Conservation (phyloP, 2,888 invertebrate genomes). For the Himalopsyche japonica region DNA sequence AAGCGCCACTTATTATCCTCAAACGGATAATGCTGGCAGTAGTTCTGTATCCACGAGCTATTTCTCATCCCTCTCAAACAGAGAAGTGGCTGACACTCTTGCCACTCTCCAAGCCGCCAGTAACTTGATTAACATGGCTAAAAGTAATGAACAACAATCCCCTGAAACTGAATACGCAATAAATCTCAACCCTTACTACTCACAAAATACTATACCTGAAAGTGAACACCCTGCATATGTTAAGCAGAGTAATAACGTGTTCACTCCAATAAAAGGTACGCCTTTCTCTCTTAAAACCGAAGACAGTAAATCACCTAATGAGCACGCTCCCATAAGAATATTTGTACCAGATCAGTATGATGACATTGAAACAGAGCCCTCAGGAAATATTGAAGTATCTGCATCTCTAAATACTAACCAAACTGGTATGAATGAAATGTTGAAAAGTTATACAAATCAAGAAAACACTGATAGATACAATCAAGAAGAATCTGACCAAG, state of each 20-base stretch:
- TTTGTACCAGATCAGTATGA: slow-evolving; percentile 52
- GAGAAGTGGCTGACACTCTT: slow-evolving; percentile 64
- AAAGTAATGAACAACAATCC: slow-evolving; percentile 37
- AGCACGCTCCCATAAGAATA: slow-evolving; percentile 58
- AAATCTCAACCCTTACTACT: slow-evolving; percentile 47
- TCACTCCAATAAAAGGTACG: slow-evolving; percentile 49
- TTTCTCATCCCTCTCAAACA: slow-evolving; percentile 65
- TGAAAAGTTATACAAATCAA: slow-evolving; percentile 16
- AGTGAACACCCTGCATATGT: slow-evolving; percentile 46
- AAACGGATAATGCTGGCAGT: slow-evolving; percentile 53
- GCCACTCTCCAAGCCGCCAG: slow-evolving; percentile 63
- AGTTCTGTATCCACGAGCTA: slow-evolving; percentile 53
- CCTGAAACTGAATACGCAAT: slow-evolving; percentile 42
- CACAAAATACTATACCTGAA: slow-evolving; percentile 46
- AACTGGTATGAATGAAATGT: slow-evolving; percentile 8
- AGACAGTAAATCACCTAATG: slow-evolving; percentile 53
- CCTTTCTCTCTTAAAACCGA: slow-evolving; percentile 51
- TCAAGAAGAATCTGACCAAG: slow-evolving; percentile 43
- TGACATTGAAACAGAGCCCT: slow-evolving; percentile 41
- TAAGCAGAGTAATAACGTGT: slow-evolving; percentile 47
- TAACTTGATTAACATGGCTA: slow-evolving; percentile 48
- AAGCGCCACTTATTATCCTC: slow-evolving; percentile 55
- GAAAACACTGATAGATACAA: slow-evolving; percentile 26
- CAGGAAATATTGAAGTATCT: slow-evolving; percentile 38
- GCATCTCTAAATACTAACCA: slow-evolving; percentile 34